phyloP scores from a whole-genome alignment of 2,888 invertebrate genomes.

The Lagria hirta region DNA sequence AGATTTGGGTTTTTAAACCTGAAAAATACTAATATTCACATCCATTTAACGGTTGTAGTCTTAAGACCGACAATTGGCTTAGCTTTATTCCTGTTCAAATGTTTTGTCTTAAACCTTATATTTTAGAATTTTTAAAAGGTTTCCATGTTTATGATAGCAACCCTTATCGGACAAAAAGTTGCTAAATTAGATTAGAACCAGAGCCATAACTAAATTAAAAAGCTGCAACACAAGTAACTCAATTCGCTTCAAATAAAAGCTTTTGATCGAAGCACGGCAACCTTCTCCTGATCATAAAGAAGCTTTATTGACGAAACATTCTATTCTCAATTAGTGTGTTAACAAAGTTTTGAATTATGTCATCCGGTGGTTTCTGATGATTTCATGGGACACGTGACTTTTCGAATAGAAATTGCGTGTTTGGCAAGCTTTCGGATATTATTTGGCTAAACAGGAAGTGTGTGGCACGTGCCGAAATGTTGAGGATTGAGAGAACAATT shows the following conservation, averaged over 20 bases:
- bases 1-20: too few species aligned
- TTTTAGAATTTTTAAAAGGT: too few species aligned
- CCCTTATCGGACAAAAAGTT: too few species aligned
- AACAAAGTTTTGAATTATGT: constrained; percentile 37
- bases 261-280: constrained; percentile 3
- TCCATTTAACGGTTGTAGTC: too few species aligned
- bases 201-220: constrained; percentile 11
- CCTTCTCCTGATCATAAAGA: constrained; percentile 8
- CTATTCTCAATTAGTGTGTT: constrained; percentile 38
- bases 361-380: constrained; percentile 35
- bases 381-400: constrained; percentile 34
- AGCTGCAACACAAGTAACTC: constrained; percentile 7
- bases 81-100: too few species aligned
- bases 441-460: constrained; percentile 36
- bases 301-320: constrained; percentile 37
- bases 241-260: constrained; percentile 16
- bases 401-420: constrained; percentile 29
- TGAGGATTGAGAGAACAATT: constrained; percentile 39
- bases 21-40: too few species aligned
- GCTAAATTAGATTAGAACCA: constrained; percentile 8
- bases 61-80: too few species aligned
- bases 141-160: too few species aligned
- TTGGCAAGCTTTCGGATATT: constrained; percentile 18
- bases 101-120: too few species aligned
- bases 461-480: constrained; percentile 35